Evolutionary conservation across 2,888 invertebrate species (phyloP).

Genomic region (Odontocerum albicorne): DNA sequence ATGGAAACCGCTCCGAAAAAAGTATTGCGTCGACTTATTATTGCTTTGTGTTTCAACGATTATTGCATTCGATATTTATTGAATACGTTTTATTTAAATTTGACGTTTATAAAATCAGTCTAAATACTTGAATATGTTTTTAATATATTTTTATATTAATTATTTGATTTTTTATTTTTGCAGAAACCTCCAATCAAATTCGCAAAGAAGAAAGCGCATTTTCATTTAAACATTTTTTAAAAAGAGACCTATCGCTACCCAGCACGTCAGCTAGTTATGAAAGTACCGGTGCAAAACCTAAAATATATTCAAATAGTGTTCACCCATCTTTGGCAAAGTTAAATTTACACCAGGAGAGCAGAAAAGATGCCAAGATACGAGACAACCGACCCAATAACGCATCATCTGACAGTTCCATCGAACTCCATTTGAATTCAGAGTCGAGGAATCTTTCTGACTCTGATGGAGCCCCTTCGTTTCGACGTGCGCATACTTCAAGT

Average conservation of each 20-base stretch:
- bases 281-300: constrained; percentile 76
- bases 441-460: neutral
- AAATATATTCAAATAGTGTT: constrained; percentile 57
- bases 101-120: too few relatives aligned
- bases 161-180: constrained; percentile 35
- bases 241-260: constrained; percentile 61
- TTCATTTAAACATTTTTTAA: constrained; percentile 83
- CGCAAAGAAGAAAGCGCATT: constrained; percentile 76
- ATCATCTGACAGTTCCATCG: constrained; percentile 52
- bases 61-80: too few relatives aligned
- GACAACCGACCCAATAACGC: constrained; percentile 49
- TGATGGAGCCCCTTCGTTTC: constrained; percentile 47
- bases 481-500: constrained; percentile 51
- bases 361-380: constrained; percentile 44
- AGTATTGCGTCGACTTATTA: constrained; percentile 41
- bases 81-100: too few relatives aligned
- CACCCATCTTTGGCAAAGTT: constrained; percentile 12
- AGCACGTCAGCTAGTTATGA: constrained; percentile 63
- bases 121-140: too few relatives aligned
- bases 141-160: too few relatives aligned
- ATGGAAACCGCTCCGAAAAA: constrained; percentile 22
- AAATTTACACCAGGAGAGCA: constrained; percentile 38
- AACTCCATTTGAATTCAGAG: constrained; percentile 46
- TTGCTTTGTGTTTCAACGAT: constrained; percentile 38
- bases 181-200: constrained; percentile 52